Percentiles rank a stretch among this genome's conserved stretches.
Evolutionary conservation across 2,888 invertebrate species (phyloP).

Genomic region (Busseola fusca): DNA sequence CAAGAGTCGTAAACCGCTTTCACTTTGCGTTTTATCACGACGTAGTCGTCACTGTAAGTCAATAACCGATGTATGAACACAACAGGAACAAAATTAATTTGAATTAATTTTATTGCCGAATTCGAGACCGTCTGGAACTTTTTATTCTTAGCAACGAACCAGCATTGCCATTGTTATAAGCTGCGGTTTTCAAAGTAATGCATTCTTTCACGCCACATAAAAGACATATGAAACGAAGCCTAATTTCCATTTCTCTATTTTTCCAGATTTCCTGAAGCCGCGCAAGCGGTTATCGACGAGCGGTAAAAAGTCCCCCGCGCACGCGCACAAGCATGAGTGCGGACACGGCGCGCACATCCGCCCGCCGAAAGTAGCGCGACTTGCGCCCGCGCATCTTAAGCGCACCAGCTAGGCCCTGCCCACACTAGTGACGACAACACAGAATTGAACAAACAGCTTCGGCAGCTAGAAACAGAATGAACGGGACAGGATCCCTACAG

Average conservation of each 20-base stretch:
- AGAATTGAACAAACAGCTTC: slow-evolving; percentile 65
- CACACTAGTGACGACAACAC: slow-evolving; percentile 57
- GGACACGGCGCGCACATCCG: slow-evolving; percentile 85
- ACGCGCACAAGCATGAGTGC: slow-evolving; percentile 83
- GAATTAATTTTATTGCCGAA: slow-evolving; percentile 56
- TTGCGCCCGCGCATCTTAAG: slow-evolving; percentile 82
- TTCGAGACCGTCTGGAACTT: slow-evolving; percentile 46
- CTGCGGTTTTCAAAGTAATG: not conserved
- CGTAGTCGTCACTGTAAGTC: slow-evolving; percentile 47
- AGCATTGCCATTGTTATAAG: slow-evolving; percentile 41
- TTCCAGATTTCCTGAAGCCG: slow-evolving; percentile 91
- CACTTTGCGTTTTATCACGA: slow-evolving; percentile 59
- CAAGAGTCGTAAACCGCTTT: slow-evolving; percentile 66
- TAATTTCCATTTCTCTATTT: slow-evolving; percentile 62
- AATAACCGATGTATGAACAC: slow-evolving; percentile 56
- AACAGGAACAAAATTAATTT: slow-evolving; percentile 52
- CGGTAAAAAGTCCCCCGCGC: slow-evolving; percentile 86
- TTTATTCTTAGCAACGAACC: slow-evolving; percentile 35
- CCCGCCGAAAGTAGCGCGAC: slow-evolving; percentile 85
- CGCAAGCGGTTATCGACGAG: slow-evolving; percentile 89
- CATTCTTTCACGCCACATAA: slow-evolving; percentile 17
- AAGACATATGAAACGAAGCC: slow-evolving; percentile 20
- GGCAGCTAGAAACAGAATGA: slow-evolving; percentile 64
- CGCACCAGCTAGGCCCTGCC: slow-evolving; percentile 81
- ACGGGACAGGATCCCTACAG: slow-evolving; percentile 39